phyloP scores from a whole-genome alignment of 2,888 invertebrate genomes.

The Cecidostiba fungosa region DNA sequence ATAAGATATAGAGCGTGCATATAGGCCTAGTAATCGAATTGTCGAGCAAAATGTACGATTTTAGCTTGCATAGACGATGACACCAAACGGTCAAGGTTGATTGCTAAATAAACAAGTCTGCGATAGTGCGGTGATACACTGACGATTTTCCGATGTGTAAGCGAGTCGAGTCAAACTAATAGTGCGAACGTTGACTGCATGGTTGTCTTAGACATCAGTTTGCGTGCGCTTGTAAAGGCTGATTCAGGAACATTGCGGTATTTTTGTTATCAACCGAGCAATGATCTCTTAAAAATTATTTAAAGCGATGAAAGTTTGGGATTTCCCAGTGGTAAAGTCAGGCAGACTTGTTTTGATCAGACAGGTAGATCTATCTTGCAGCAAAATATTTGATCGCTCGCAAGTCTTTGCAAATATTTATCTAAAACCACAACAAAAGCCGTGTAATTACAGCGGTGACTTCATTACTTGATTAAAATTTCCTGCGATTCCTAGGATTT shows the following conservation, averaged over 20 bases:
- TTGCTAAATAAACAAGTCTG: background rate
- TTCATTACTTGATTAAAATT: background rate
- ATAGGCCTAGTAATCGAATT: background rate
- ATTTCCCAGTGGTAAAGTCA: background rate
- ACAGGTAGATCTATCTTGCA: too few relatives aligned
- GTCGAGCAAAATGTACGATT: background rate
- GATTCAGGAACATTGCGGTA: too few relatives aligned
- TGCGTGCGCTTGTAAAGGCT: background rate
- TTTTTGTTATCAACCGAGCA: background rate
- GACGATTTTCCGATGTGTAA: background rate
- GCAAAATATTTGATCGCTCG: too few relatives aligned
- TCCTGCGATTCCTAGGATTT: conserved; percentile 4
- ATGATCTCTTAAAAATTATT: background rate
- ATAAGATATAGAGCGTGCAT: background rate
- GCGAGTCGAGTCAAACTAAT: background rate
- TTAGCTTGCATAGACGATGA: background rate
- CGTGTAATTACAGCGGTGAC: background rate
- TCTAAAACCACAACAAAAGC: background rate
- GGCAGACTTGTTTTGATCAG: background rate
- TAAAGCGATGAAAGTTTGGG: background rate
- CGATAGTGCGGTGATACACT: background rate
- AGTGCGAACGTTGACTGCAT: too few relatives aligned
- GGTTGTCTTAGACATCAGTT: background rate
- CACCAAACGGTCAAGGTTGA: background rate
- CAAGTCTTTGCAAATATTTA: background rate